Evolutionary conservation across 1,140 invertebrate species (phyloP), one percentile per base, ranked within the genome.

Genomic region (Maniola jurtina): DNA sequence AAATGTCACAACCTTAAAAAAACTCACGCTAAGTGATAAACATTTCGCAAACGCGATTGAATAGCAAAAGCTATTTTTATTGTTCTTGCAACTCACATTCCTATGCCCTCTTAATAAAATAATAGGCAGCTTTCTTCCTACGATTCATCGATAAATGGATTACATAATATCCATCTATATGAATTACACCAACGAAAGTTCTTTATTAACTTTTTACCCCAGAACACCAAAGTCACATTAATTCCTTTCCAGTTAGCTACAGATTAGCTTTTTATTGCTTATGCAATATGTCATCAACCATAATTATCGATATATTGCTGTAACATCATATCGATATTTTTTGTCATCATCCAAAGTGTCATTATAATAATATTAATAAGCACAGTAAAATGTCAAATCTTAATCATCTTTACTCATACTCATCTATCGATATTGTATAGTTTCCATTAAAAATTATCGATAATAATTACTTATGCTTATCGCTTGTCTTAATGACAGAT

Each of bases 1-100:
- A 64, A 38, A 59, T 68, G 61, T 73, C 71, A 73, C 68, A 73
- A 73, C 71, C 71, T 48, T 68, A 68, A 62, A 67, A 64, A 61
- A 36, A 64, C 58, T 64, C 58, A n/a, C 38, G 35, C 2, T 52
- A 33, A 57, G 59, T 66, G 35, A 56, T 5, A 55, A 15, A 42
- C 15, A 40, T 38, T 15, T 58, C 33, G 33, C 33, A 13, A 15
- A 64, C 55, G 55, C 47, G n/a, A 55, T 60, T 4, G 54, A 60
- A 50, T 60, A 66, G 64, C 64, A 54, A 59, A 40, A 55, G 64
- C 64, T 66, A 66, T 42, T 13, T 47, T 25, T 45, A 45, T 47
- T 61, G 9, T 47, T 61, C 36, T 15, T 25, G 4, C 9, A 15
- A 50, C 7, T 13, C 14, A 4, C 16, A 5, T 50, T 15, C 15